These are phyloP conservation scores for Yoshiicerus persimilis DNA, from an alignment of 1,140 invertebrate genomes.

Conservation along the genomic window DNA sequence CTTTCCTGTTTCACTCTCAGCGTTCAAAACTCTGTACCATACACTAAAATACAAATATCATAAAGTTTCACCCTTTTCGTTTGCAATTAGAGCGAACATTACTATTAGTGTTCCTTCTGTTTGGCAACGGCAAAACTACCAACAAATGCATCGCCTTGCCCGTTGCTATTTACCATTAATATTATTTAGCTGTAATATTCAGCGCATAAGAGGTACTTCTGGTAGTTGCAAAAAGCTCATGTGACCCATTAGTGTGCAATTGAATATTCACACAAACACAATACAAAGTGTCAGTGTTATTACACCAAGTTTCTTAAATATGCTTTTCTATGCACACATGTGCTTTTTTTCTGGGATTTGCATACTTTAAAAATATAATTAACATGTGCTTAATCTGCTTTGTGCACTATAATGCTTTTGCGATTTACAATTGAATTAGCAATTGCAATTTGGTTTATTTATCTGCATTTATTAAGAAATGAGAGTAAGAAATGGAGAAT, in stretches of 20 bases:
- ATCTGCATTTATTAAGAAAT: too few species aligned
- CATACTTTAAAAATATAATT: too few species aligned
- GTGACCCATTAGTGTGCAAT: not conserved
- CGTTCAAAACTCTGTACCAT: not conserved
- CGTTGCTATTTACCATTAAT: not conserved
- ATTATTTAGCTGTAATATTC: not conserved
- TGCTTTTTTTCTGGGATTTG: too few species aligned
- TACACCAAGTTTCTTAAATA: not conserved
- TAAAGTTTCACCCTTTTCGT: not conserved
- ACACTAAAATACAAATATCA: not conserved
- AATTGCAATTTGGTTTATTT: too few species aligned
- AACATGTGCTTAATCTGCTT: too few species aligned
- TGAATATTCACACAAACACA: not conserved
- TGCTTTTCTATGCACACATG: too few species aligned
- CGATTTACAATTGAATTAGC: too few species aligned
- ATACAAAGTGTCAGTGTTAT: not conserved
- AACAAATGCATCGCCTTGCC: not conserved
- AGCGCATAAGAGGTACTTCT: too few species aligned
- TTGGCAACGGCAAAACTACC: not conserved
- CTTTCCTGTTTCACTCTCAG: not conserved
- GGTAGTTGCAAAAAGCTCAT: not conserved
- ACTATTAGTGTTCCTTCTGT: not conserved
- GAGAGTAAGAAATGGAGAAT: too few species aligned
- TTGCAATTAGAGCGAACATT: not conserved
- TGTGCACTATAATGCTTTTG: too few species aligned